Base-by-base conservation (phyloP, 2,888 invertebrate species). In the Asteroscopus sphinx region DNA sequence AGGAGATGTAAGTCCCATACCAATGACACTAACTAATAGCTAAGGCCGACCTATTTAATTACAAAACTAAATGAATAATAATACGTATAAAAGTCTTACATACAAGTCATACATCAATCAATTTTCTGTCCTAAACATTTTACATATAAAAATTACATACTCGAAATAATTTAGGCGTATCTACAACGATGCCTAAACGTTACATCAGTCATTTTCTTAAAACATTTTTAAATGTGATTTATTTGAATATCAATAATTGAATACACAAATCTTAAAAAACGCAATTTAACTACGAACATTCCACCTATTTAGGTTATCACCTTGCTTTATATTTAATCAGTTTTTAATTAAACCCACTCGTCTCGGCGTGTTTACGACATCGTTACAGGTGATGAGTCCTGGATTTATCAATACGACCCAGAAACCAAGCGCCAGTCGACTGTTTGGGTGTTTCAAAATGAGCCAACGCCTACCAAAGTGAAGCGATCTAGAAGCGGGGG, bases 131-230 rank as follows among this genome's bases (percentile, higher is more conserved):
- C 78, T 79, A 76, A 74, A 70, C 73, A 62, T 68, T 70, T 76
- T 81, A 80, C 80, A 83, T 83, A 83, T 80, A 85, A 85, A 84
- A 85, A 81, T 86, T 87, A 89, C 84, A 81, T 83, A 85, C 81
- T 83, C 85, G 84, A 83, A 86, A 84, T 83, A 86, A 83, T 86
- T 84, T 85, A 87, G 88, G 88, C 89, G 81, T 86, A 85, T 85
- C 85, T 86, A 89, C 82, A 86, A 87, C 81, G 82, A 80, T 76
- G 89, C 89, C 89, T 89, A 89, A n/a, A 83, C 81, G 80, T 83
- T 89, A 90, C 83, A 85, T 92, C 92, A 92, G 92, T 92, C 92
- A 87, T 88, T 90, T 85, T 86, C 89, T 89, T 90, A 89, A 89
- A 89, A 85, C 68, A 76, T 69, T 75, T 59, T 67, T 68, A 69